Conservation (phyloP, 2,113 vertebrate genomes). For the human region DNA sequence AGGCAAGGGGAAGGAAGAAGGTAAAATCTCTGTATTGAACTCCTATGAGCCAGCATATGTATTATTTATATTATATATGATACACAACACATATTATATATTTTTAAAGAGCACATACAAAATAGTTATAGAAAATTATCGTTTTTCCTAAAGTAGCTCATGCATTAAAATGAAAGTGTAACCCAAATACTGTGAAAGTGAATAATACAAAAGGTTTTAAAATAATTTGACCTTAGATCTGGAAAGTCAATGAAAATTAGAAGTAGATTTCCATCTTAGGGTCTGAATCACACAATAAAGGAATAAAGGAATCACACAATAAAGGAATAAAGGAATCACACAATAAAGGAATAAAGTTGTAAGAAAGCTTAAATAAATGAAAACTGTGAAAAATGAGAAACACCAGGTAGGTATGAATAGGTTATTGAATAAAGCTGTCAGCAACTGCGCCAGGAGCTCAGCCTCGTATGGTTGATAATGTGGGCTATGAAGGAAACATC, state of each 20-base stretch:
- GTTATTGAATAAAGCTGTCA: not conserved
- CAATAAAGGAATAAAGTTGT: not conserved
- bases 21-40: not conserved
- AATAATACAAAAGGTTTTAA: not conserved
- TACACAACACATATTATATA: not conserved
- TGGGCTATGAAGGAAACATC: not conserved
- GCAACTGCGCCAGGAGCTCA: not conserved
- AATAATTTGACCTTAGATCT: not conserved
- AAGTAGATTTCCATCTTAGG: not conserved
- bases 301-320: not conserved
- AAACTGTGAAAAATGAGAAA: not conserved
- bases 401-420: not conserved
- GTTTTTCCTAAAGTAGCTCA: not conserved
- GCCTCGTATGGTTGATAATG: not conserved
- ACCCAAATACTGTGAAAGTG: not conserved
- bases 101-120: not conserved
- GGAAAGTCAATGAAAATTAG: not conserved
- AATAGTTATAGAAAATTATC: not conserved
- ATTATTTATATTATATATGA: no score
- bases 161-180: not conserved
- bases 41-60: not conserved
- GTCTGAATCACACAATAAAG: not conserved
- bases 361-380: not conserved
- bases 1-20: not conserved
- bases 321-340: no score